These are phyloP conservation scores for Ceuthmochares aereus DNA, from an alignment of 2,113 vertebrate genomes.

Conservation along the genomic window DNA sequence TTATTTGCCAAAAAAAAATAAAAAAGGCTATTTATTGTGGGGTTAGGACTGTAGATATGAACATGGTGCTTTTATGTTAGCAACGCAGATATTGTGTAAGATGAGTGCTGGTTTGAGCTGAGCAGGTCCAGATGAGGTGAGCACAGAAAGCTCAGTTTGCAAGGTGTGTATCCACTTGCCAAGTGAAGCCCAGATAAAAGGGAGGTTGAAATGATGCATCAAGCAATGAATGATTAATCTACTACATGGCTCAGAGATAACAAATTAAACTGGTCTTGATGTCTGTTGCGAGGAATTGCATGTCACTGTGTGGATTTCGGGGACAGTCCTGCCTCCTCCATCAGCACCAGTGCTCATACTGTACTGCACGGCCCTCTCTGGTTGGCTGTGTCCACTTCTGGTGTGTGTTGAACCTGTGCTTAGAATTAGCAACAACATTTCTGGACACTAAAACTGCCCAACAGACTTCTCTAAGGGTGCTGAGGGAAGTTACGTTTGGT, in stretches of 20 bases:
- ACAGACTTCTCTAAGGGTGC: fast-evolving
- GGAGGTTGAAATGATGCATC: not conserved
- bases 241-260: not conserved
- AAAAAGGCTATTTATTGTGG: not conserved
- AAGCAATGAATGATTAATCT: not conserved
- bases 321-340: fast-evolving
- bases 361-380: fast-evolving
- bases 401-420: not conserved
- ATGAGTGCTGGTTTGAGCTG: not conserved
- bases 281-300: not conserved
- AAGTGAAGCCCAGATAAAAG: not conserved
- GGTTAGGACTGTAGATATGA: not conserved
- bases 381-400: not conserved
- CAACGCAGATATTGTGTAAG: not conserved
- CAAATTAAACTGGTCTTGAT: not conserved
- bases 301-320: not conserved
- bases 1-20: not conserved
- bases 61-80: not conserved
- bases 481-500: not conserved
- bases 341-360: not conserved
- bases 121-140: not conserved
- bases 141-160: fast-evolving
- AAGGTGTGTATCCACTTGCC: fast-evolving
- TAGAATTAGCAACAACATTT: fast-evolving
- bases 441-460: not conserved